Percentiles rank a stretch among this genome's conserved stretches.
Evolutionary conservation across 2,888 invertebrate species (phyloP).

Genomic region (Sepioteuthis lessoniana): DNA sequence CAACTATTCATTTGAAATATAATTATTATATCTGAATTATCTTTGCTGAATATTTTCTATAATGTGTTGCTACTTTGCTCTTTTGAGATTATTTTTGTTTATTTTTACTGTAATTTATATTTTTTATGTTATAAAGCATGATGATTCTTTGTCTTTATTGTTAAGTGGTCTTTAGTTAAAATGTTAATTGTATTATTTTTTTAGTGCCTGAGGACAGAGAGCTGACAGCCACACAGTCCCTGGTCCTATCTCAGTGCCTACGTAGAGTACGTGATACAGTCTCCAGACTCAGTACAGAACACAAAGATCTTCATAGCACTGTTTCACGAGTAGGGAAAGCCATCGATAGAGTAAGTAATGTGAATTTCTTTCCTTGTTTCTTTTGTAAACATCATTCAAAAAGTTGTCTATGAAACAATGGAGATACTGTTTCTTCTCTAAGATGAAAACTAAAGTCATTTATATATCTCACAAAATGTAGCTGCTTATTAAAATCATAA

Average conservation of each 20-base stretch:
- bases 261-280: constrained; percentile 87
- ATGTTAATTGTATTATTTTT: constrained; percentile 8
- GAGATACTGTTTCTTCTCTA: too few relatives aligned
- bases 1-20: too few relatives aligned
- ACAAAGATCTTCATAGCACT: constrained; percentile 85
- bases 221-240: constrained; percentile 82
- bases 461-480: too few relatives aligned
- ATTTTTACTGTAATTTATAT: background rate
- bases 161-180: background rate
- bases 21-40: too few relatives aligned
- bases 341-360: constrained; percentile 84
- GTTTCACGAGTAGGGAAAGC: constrained; percentile 96
- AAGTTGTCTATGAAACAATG: too few relatives aligned
- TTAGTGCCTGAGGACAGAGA: constrained; percentile 68
- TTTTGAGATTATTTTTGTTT: background rate
- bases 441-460: too few relatives aligned
- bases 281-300: constrained; percentile 84
- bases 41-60: background rate
- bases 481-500: too few relatives aligned
- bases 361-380: background rate
- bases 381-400: too few relatives aligned
- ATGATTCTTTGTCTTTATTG: background rate
- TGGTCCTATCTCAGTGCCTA: constrained; percentile 83
- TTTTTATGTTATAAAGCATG: background rate
- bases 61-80: background rate